phyloP scores from a whole-genome alignment of 2,113 vertebrate species.

The Rhombomys opimus region DNA sequence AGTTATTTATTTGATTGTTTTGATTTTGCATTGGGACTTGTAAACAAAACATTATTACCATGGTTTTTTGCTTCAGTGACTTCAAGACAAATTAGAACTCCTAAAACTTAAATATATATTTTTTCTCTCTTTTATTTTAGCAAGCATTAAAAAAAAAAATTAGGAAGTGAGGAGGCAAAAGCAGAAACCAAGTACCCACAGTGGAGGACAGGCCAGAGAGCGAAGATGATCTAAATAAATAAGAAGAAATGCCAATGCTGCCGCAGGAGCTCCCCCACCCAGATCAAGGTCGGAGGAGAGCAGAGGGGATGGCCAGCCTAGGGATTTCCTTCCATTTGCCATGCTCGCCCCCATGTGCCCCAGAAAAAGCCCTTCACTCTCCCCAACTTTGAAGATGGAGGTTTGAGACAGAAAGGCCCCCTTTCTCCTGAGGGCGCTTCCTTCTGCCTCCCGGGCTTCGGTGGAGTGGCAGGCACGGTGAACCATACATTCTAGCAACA shows the following conservation, averaged over 20 bases:
- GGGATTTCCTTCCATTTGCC: background rate
- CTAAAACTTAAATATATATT: too few relatives aligned
- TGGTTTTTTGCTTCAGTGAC: too few relatives aligned
- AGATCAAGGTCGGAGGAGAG: background rate
- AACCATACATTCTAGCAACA: background rate
- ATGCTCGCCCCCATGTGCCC: too few relatives aligned
- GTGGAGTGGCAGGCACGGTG: background rate
- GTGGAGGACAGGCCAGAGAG: too few relatives aligned
- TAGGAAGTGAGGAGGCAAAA: too few relatives aligned
- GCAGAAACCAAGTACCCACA: too few relatives aligned
- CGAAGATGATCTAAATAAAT: background rate
- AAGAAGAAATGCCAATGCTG: background rate
- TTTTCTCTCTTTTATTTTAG: too few relatives aligned
- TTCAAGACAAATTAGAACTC: too few relatives aligned
- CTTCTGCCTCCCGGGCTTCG: background rate
- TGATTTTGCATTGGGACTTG: too few relatives aligned
- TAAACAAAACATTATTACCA: too few relatives aligned
- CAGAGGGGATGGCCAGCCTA: background rate
- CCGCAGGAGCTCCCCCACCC: background rate
- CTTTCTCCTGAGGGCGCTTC: background rate
- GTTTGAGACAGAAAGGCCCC: background rate
- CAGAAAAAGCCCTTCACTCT: background rate
- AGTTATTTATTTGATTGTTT: too few relatives aligned
- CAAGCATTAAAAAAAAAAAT: too few relatives aligned
- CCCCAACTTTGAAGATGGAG: background rate